phyloP scores from a whole-genome alignment of 2,888 invertebrate genomes.

The Tetranychus truncatus region DNA sequence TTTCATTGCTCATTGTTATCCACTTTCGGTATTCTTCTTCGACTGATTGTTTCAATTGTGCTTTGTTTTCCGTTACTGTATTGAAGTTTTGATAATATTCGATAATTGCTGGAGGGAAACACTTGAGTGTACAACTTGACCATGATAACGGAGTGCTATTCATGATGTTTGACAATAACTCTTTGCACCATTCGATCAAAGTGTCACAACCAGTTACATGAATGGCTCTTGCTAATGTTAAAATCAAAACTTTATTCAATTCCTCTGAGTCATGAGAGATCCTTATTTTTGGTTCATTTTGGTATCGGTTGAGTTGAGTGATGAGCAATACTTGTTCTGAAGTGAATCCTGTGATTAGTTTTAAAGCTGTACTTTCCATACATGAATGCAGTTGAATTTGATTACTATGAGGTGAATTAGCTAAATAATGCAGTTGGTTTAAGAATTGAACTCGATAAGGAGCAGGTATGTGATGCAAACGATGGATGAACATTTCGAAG shows the following conservation, averaged over 20 bases:
- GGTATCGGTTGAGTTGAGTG: slow-evolving; percentile 69
- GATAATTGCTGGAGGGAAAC: slow-evolving; percentile 69
- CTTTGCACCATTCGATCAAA: slow-evolving; percentile 63
- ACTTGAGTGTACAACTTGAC: slow-evolving; percentile 76
- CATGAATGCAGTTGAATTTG: slow-evolving; percentile 83
- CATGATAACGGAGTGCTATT: slow-evolving; percentile 86
- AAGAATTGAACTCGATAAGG: slow-evolving; percentile 81
- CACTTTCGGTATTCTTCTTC: slow-evolving; percentile 90
- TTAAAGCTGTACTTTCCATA: slow-evolving; percentile 69
- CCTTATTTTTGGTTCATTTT: slow-evolving; percentile 68
- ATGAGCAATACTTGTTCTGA: slow-evolving; percentile 64
- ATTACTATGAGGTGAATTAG: slow-evolving; percentile 78
- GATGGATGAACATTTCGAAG: slow-evolving; percentile 86
- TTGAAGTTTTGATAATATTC: slow-evolving; percentile 66
- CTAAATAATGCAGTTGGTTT: slow-evolving; percentile 72
- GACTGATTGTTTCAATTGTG: slow-evolving; percentile 39
- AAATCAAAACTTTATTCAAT: slow-evolving; percentile 56
- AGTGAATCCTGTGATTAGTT: slow-evolving; percentile 71
- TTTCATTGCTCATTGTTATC: slow-evolving; percentile 79
- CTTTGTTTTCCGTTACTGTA: slow-evolving; percentile 59
- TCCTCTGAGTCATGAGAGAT: slow-evolving; percentile 89
- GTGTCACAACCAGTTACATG: slow-evolving; percentile 64
- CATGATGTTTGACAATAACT: slow-evolving; percentile 69
- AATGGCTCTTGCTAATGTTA: slow-evolving; percentile 78
- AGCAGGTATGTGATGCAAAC: slow-evolving; percentile 87